Percentiles rank a stretch among this genome's conserved stretches.
phyloP scores from a whole-genome alignment of 2,113 vertebrate genomes.

The Corythornis cristatus region DNA sequence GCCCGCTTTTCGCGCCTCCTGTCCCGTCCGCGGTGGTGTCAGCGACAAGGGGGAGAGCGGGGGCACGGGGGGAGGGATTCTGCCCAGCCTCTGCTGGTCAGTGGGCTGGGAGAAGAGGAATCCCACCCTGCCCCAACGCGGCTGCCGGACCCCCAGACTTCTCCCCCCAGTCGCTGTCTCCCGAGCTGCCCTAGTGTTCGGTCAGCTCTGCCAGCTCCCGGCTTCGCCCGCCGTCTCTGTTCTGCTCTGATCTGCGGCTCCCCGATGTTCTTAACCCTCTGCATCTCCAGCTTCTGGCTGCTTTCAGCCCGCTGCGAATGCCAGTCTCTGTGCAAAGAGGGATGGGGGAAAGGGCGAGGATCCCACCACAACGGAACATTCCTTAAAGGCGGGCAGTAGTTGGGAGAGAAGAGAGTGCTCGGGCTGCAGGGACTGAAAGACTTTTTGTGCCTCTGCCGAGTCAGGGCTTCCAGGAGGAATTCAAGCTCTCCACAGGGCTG shows the following conservation, averaged over 20 bases:
- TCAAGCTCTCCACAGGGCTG: background rate
- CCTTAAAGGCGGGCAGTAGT: background rate
- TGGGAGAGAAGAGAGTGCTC: background rate
- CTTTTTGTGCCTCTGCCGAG: background rate
- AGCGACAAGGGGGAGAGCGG: background rate
- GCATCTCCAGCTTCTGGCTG: background rate
- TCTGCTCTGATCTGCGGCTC: too few relatives aligned
- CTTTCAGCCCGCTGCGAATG: rapidly evolving
- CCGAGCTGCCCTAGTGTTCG: background rate
- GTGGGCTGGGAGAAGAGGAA: background rate
- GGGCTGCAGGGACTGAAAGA: background rate
- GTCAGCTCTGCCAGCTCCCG: background rate
- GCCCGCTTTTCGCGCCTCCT: too few relatives aligned
- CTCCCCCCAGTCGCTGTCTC: background rate
- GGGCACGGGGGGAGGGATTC: background rate
- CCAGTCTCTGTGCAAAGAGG: background rate
- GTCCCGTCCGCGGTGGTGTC: background rate
- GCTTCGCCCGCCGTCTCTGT: background rate
- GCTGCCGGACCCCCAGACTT: background rate
- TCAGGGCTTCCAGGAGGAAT: conserved; percentile 28
- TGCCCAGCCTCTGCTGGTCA: background rate
- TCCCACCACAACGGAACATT: background rate
- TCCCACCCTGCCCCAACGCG: background rate
- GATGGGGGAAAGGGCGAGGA: background rate
- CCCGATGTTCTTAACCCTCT: background rate